A percentile compares a stretch with the other conserved stretches of the same genome.
Evolutionary conservation across 2,888 invertebrate species (phyloP).

Genomic region (Agrypnus murinus): DNA sequence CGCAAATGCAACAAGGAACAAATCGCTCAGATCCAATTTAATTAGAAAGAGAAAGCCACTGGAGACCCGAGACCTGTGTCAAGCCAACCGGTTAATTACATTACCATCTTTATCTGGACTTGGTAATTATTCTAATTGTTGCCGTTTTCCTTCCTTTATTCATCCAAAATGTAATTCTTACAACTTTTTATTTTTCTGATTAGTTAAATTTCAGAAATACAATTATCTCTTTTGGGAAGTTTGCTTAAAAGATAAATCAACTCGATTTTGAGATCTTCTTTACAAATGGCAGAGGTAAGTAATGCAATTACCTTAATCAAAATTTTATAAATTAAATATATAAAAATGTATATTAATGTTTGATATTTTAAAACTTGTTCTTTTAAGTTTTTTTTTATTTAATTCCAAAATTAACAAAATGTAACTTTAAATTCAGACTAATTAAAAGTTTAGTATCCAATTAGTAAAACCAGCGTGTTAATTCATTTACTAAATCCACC

Average conservation of each 20-base stretch:
- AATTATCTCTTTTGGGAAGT: slow-evolving; percentile 16
- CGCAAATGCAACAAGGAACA: slow-evolving; percentile 54
- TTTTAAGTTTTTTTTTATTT: too few relatives aligned
- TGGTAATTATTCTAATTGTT: slow-evolving; percentile 62
- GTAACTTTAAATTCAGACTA: too few relatives aligned
- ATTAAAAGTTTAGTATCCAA: background rate
- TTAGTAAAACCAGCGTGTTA: slow-evolving; percentile 9
- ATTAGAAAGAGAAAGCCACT: slow-evolving; percentile 56
- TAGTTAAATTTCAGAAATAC: slow-evolving; percentile 48
- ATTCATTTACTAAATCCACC: background rate
- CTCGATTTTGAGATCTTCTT: slow-evolving; percentile 21
- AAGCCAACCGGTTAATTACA: slow-evolving; percentile 62
- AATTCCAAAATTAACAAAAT: too few relatives aligned
- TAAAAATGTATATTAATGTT: too few relatives aligned
- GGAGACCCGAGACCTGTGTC: slow-evolving; percentile 54
- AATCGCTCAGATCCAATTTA: slow-evolving; percentile 53
- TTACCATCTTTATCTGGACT: slow-evolving; percentile 62
- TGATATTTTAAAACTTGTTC: too few relatives aligned
- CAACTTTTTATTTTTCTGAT: slow-evolving; percentile 50
- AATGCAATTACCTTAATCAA: slow-evolving; percentile 18
- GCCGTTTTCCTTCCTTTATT: slow-evolving; percentile 52
- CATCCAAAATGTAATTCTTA: slow-evolving; percentile 44
- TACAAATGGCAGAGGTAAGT: slow-evolving; percentile 4
- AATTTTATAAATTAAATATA: background rate
- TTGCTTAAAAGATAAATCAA: slow-evolving; percentile 21